Evolutionary conservation across 2,797 vertebrate genomes (phyloP).

Genomic region (Thripadectes ignobilis): DNA sequence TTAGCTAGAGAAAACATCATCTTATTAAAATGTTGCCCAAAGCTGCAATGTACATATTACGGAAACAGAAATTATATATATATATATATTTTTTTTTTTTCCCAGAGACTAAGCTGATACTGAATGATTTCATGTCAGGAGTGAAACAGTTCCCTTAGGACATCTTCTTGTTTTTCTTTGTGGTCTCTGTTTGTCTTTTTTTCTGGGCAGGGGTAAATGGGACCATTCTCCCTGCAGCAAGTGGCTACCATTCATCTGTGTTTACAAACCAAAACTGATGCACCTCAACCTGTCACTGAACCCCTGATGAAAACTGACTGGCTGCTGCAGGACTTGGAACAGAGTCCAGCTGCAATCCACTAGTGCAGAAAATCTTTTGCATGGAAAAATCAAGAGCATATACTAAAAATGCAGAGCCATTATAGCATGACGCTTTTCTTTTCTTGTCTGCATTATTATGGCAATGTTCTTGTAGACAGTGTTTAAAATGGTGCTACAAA

Average conservation of each 20-base stretch:
- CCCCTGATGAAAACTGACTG: background rate
- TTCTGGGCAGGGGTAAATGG: background rate
- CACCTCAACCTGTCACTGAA: background rate
- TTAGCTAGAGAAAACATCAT: background rate
- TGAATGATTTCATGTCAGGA: background rate
- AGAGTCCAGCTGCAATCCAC: background rate
- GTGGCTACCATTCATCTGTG: background rate
- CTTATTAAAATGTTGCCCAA: background rate
- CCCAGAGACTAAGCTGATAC: background rate
- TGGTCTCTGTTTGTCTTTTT: background rate
- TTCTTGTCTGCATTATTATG: background rate
- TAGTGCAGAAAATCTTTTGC: background rate
- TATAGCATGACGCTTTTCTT: background rate
- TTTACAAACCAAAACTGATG: slow-evolving; percentile 10
- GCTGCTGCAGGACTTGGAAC: background rate
- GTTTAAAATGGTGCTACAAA: slow-evolving; percentile 34
- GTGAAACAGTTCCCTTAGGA: background rate
- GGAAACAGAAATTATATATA: slow-evolving; percentile 10
- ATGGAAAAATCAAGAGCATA: background rate
- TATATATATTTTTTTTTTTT: no score
- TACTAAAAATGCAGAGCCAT: background rate
- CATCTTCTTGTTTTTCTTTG: background rate
- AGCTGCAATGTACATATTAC: background rate
- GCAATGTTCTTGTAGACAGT: background rate
- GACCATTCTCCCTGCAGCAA: background rate